Evolutionary conservation across 2,888 invertebrate species (phyloP), one percentile per base, ranked within the genome.

Genomic region (Dyspetes luteomarginatus): DNA sequence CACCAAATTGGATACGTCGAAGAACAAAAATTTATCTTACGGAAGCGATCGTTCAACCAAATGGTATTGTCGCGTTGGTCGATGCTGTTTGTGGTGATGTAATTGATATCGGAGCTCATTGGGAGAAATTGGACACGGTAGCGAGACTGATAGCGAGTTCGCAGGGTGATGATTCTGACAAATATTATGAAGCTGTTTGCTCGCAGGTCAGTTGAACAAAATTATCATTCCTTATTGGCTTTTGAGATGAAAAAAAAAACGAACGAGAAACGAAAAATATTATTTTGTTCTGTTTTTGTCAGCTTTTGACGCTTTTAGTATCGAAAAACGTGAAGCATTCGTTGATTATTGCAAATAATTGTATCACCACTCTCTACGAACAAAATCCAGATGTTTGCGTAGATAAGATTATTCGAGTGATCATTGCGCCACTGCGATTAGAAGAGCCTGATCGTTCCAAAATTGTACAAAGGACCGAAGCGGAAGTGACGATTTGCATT

Each of bases 81-180:
- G 91, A 93, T 86, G 95, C 95, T 55, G 94, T 96, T 86, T 93
- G 96, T 84, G 94, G 94, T 83, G 93, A 93, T 84, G 87, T 90
- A 43, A 90, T 93, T 72, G 94, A 95, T 85, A 92, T 93, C 17
- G 94, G 94, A 0, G 92, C 92, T 85, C 94, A 95, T 85, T 96
- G 96, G 96, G 93, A 94, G 86, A 94, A 94, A 89, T 93, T 95
- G 85, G 95, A 96, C 75, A 93, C 95, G 85, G 93, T 96, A 77
- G 94, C 95, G 62, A 94, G 94, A 91, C 93, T 97, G 75, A 91
- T 94, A 73, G 93, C 93, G 30, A 93, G 93, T 84, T 93, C 94
- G 84, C 94, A 94, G 56, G 92, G 86, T 68, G 82, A 84, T 36
- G 87, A 93, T 82, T 90, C 93, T 36, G 90, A 90, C 45, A 92